phyloP scores from a whole-genome alignment of 1,140 invertebrate genomes.

The Bombus confusus region DNA sequence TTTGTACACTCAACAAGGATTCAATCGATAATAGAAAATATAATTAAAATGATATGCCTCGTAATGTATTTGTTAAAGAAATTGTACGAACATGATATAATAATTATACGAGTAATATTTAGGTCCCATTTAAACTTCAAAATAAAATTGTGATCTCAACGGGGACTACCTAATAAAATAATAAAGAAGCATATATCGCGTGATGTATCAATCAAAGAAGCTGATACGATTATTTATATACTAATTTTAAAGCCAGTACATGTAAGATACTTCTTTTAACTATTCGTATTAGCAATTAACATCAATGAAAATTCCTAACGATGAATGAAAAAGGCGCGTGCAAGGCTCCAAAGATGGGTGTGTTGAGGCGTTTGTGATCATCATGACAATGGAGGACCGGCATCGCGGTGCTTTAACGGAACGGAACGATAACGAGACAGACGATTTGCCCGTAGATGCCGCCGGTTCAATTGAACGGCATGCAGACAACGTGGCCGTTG shows the following conservation, averaged over 20 bases:
- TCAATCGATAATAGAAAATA: too few species aligned
- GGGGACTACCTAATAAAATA: background rate
- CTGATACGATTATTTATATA: background rate
- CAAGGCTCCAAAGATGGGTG: background rate
- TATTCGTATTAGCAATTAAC: background rate
- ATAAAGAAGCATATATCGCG: background rate
- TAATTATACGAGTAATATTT: too few species aligned
- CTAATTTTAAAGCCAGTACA: background rate
- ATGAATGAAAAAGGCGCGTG: background rate
- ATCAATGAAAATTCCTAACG: background rate
- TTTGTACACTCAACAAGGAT: too few species aligned
- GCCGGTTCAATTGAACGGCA: slow-evolving; percentile 51
- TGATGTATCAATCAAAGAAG: background rate
- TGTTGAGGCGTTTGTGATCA: background rate
- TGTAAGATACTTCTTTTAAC: background rate
- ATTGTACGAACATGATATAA: too few species aligned
- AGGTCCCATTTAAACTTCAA: background rate
- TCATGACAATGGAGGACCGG: slow-evolving; percentile 8
- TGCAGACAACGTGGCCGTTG: slow-evolving; percentile 51
- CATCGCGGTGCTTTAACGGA: background rate
- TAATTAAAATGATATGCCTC: too few species aligned
- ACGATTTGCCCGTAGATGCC: slow-evolving; percentile 50
- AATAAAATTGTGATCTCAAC: background rate
- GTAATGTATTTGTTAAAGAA: too few species aligned
- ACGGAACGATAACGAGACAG: slow-evolving; percentile 37